These are phyloP conservation scores for Acromyrmex heyeri DNA, from an alignment of 1,140 invertebrate genomes.

Conservation along the genomic window DNA sequence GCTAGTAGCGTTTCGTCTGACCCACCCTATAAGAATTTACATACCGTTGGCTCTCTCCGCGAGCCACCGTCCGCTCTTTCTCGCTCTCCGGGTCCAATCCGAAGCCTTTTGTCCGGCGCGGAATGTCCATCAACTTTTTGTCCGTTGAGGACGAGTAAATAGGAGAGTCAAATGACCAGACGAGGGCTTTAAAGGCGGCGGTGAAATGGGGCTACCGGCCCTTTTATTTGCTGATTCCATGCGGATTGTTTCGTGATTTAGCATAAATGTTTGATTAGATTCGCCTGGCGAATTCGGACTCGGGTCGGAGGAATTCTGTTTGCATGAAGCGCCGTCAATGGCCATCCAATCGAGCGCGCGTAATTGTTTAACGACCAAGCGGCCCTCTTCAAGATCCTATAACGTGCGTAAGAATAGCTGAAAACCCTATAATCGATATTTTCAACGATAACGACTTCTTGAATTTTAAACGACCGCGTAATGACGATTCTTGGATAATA, in stretches of 20 bases:
- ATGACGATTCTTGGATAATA: neutral
- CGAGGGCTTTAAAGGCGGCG: slow-evolving; percentile 82
- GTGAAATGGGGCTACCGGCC: slow-evolving; percentile 79
- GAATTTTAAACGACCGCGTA: slow-evolving; percentile 29
- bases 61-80: slow-evolving; percentile 29
- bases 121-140: slow-evolving; percentile 81
- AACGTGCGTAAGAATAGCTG: neutral
- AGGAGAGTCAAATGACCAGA: slow-evolving; percentile 86
- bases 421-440: slow-evolving; percentile 22
- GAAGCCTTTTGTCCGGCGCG: slow-evolving; percentile 83
- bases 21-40: slow-evolving; percentile 83
- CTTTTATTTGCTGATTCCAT: slow-evolving; percentile 87
- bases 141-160: slow-evolving; percentile 78
- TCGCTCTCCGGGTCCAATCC: slow-evolving; percentile 67
- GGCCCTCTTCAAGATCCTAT: slow-evolving; percentile 24
- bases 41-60: slow-evolving; percentile 74
- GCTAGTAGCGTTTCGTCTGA: slow-evolving; percentile 64
- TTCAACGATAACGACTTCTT: neutral
- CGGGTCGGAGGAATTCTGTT: slow-evolving; percentile 67
- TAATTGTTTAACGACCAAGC: slow-evolving; percentile 80
- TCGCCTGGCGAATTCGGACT: slow-evolving; percentile 72
- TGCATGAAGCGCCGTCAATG: slow-evolving; percentile 74
- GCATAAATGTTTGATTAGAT: slow-evolving; percentile 88
- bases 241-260: slow-evolving; percentile 87
- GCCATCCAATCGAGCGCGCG: slow-evolving; percentile 75